These are phyloP conservation scores for Falcaria lacertinaria DNA, from an alignment of 2,888 invertebrate genomes.

Conservation along the genomic window DNA sequence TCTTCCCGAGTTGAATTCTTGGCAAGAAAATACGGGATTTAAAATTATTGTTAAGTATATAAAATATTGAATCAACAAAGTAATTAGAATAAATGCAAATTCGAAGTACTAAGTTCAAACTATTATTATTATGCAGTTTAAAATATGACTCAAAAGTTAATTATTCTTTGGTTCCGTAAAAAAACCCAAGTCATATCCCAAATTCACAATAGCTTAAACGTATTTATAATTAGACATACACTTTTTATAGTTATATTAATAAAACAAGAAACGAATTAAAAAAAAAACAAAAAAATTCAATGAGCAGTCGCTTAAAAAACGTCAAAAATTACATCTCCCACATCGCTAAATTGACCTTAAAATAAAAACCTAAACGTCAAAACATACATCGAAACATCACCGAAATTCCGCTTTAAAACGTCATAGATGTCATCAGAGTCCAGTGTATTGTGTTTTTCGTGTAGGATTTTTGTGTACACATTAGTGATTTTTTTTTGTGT, in stretches of 20 bases:
- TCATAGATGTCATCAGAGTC: conserved; percentile 1
- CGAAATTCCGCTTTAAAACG: too few species aligned
- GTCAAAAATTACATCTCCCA: too few species aligned
- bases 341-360: too few species aligned
- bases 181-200: not conserved
- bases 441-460: conserved; percentile 13
- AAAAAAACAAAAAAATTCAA: too few species aligned
- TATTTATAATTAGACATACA: not conserved
- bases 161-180: not conserved
- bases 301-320: too few species aligned
- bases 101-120: not conserved
- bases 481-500: conserved; percentile 3
- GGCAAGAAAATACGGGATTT: not conserved
- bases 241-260: not conserved
- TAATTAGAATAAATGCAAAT: not conserved
- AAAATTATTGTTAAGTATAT: not conserved
- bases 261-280: too few species aligned
- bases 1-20: not conserved
- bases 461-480: conserved; percentile 6
- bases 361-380: too few species aligned
- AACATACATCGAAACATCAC: too few species aligned
- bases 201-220: not conserved
- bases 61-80: not conserved
- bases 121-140: not conserved
- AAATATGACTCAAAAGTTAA: not conserved